phyloP scores from a whole-genome alignment of 2,797 vertebrate species.

The Sebastes diaconus region DNA sequence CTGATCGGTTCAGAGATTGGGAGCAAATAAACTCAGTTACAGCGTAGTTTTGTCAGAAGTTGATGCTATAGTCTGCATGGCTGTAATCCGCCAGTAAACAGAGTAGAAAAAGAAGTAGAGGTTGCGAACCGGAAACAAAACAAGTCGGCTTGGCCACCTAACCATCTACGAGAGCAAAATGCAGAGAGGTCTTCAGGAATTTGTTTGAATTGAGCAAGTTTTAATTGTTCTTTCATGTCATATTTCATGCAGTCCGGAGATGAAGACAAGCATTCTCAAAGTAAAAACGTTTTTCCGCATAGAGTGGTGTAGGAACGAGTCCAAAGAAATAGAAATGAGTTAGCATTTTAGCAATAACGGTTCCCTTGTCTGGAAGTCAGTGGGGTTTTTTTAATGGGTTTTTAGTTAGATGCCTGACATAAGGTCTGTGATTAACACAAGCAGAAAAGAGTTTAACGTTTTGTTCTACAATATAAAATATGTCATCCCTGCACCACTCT shows the following conservation, averaged over 20 bases:
- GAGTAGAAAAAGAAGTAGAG: neutral
- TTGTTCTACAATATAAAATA: too few species aligned
- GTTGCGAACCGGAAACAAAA: neutral
- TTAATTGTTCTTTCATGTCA: neutral
- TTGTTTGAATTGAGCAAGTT: neutral
- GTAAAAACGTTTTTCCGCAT: neutral
- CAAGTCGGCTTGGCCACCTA: neutral
- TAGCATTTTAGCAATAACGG: neutral
- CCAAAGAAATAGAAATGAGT: neutral
- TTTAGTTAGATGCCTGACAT: neutral
- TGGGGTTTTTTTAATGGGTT: neutral
- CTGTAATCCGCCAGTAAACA: neutral
- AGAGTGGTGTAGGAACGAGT: neutral
- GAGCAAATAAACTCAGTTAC: neutral
- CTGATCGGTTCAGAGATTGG: neutral
- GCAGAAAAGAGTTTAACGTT: accelerated
- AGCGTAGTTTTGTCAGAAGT: neutral
- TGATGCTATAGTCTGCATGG: too few species aligned
- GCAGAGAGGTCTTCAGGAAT: neutral
- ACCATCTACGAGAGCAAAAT: neutral
- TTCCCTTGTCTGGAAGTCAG: neutral
- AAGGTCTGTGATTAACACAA: too few species aligned
- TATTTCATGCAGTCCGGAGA: neutral
- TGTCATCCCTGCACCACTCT: neutral
- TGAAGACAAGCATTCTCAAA: neutral